These are phyloP conservation scores for Dicrostonyx torquatus DNA, from an alignment of 2,797 vertebrate species.

Conservation along the genomic window DNA sequence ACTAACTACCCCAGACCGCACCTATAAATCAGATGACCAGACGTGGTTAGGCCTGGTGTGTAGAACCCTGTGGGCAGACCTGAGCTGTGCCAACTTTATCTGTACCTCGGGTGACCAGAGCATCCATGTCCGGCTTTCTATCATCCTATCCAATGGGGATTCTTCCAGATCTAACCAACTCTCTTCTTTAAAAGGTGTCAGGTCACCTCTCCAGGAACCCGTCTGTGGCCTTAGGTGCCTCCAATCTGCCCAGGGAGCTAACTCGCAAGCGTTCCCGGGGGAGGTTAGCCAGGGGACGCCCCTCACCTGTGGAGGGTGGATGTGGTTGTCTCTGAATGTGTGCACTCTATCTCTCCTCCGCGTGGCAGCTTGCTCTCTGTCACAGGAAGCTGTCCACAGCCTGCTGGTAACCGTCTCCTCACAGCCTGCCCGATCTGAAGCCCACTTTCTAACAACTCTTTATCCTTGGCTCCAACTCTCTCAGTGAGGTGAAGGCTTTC, in stretches of 20 bases:
- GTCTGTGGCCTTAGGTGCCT: not conserved
- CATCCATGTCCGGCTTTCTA: not conserved
- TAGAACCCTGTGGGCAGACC: not conserved
- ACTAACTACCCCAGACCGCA: too few species aligned
- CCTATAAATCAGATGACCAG: too few species aligned
- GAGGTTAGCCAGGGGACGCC: not conserved
- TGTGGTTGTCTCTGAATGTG: conserved; percentile 15
- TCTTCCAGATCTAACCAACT: not conserved
- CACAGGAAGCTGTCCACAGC: not conserved
- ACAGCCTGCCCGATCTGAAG: not conserved
- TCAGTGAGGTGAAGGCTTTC: conserved; percentile 47
- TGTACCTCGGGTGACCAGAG: not conserved
- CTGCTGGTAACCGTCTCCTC: not conserved
- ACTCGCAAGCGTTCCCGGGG: not conserved
- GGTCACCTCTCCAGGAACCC: not conserved
- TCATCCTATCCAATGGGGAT: not conserved
- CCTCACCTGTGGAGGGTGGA: not conserved
- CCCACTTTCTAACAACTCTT: conserved; percentile 39
- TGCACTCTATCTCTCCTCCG: not conserved
- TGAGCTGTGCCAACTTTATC: not conserved
- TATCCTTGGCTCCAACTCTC: conserved; percentile 56
- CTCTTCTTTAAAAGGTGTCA: not conserved
- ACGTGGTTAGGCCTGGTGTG: not conserved
- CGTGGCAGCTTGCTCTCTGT: not conserved
- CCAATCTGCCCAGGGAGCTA: not conserved